phyloP scores from a whole-genome alignment of 2,113 vertebrate species.

The Columba livia region DNA sequence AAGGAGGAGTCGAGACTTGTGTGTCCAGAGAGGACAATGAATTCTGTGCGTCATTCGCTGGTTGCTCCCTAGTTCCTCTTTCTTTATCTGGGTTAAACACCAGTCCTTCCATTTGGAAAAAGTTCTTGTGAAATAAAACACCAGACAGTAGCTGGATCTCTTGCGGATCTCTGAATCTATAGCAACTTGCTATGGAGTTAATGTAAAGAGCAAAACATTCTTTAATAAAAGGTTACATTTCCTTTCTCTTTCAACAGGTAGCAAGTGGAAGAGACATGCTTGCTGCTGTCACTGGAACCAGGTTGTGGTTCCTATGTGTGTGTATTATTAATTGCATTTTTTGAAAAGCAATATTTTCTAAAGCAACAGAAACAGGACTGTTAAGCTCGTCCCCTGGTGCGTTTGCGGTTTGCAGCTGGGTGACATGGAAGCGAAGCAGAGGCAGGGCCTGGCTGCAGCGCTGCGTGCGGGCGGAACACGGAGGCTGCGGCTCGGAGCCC shows the following conservation, averaged over 20 bases:
- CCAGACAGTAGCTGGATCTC: neutral
- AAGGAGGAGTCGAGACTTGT: accelerated
- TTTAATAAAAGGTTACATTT: neutral
- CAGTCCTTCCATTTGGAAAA: neutral
- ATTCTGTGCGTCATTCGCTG: accelerated
- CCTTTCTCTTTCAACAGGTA: neutral
- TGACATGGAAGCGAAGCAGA: neutral
- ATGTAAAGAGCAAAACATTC: neutral
- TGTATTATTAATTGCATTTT: neutral
- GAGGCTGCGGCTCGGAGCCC: too few species aligned
- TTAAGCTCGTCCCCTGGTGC: neutral
- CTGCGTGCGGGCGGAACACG: neutral
- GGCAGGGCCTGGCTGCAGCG: neutral
- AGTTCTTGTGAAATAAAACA: neutral
- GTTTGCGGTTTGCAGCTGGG: neutral
- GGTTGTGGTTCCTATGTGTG: accelerated
- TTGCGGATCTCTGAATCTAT: neutral
- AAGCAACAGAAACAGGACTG: neutral
- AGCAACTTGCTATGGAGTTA: neutral
- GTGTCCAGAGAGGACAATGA: neutral
- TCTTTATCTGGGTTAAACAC: neutral
- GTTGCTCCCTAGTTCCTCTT: neutral
- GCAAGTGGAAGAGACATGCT: neutral
- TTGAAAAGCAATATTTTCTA: neutral
- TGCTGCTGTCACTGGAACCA: neutral